Conservation (phyloP, 2,113 vertebrate genomes). For the Pica pica region DNA sequence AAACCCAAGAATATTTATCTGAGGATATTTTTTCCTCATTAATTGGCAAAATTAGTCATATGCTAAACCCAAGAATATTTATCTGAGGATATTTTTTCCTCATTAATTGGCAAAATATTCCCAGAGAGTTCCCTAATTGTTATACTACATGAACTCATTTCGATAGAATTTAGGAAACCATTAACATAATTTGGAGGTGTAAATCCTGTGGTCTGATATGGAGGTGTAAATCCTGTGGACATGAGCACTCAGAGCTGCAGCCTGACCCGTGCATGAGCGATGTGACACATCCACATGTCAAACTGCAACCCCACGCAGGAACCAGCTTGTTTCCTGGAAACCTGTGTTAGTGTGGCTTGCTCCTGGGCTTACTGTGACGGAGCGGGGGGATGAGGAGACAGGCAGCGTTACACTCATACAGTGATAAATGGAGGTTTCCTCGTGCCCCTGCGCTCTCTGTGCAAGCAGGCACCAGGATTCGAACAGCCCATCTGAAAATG, state of each 20-base stretch:
- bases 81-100: background rate
- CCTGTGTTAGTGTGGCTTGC: background rate
- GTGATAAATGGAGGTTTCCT: background rate
- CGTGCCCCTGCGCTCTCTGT: background rate
- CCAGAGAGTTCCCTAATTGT: background rate
- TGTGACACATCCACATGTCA: background rate
- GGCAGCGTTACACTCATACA: fast-evolving
- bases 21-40: background rate
- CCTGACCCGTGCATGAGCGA: background rate
- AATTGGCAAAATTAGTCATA: background rate
- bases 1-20: background rate
- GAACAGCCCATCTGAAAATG: background rate
- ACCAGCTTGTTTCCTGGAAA: background rate
- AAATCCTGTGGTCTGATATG: background rate
- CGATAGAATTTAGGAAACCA: background rate
- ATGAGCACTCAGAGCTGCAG: background rate
- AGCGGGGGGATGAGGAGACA: background rate
- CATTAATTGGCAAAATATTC: background rate
- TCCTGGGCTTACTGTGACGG: background rate
- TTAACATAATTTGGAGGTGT: background rate
- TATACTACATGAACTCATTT: background rate
- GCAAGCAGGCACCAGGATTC: background rate
- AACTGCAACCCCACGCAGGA: background rate
- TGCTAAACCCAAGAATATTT: background rate
- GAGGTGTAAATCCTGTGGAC: background rate